Conservation (phyloP, 1,140 invertebrate species). For the Periplaneta americana region DNA sequence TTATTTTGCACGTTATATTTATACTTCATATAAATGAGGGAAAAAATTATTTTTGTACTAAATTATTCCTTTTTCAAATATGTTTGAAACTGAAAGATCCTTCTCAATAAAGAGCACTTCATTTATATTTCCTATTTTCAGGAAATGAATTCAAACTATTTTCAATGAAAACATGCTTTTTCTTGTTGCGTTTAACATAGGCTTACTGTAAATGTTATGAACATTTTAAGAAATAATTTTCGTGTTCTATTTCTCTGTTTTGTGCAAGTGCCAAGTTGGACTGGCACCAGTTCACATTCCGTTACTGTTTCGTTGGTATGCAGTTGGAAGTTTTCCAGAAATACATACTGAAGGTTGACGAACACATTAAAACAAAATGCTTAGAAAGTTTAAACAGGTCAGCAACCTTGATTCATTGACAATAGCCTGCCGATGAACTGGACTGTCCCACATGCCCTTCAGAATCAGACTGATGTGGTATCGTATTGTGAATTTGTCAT, state of each 20-base stretch:
- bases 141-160: no score
- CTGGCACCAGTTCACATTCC: background rate
- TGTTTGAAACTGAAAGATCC: no score
- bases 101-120: no score
- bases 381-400: background rate
- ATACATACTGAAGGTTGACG: background rate
- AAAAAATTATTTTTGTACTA: no score
- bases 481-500: constrained; percentile 97
- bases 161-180: no score
- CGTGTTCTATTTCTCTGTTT: background rate
- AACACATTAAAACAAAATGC: background rate
- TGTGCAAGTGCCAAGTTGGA: background rate
- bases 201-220: no score
- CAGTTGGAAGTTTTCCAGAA: background rate
- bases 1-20: no score
- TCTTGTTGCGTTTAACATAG: no score
- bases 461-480: constrained; percentile 97
- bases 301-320: background rate
- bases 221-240: no score
- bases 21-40: no score
- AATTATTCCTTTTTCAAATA: no score
- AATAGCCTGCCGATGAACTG: constrained; percentile 61
- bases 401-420: constrained; percentile 65
- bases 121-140: no score
- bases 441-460: constrained; percentile 78